Conservation (phyloP, 37 sponge, comb jelly and placozoan species). For the Cladorhizidae sp. region DNA sequence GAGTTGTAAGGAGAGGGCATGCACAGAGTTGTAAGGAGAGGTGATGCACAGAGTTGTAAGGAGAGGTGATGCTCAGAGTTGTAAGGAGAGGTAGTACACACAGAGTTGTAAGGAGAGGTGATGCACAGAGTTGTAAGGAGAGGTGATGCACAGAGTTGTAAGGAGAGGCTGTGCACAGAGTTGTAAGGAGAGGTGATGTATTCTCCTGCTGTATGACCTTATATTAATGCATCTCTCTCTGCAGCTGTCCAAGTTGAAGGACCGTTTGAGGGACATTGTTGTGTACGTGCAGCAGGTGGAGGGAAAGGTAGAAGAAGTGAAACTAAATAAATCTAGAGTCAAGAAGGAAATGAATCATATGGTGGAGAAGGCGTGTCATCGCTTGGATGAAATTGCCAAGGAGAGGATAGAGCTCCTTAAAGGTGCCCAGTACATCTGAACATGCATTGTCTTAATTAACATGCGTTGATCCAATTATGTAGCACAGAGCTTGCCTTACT, state of each 20-base stretch:
- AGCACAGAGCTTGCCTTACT: too few relatives aligned
- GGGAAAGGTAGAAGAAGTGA: conserved; percentile 47
- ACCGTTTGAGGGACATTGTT: conserved; percentile 37
- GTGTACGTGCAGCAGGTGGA: conserved; percentile 45
- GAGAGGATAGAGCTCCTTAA: conserved; percentile 23
- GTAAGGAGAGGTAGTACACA: too few relatives aligned
- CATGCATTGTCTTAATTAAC: too few relatives aligned
- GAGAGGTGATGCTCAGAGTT: too few relatives aligned
- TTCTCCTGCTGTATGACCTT: too few relatives aligned
- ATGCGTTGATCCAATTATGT: too few relatives aligned
- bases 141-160: neutral
- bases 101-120: too few relatives aligned
- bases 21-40: too few relatives aligned
- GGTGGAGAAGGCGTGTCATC: conserved; percentile 15
- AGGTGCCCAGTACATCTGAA: conserved; percentile 20
- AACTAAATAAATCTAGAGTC: conserved; percentile 7
- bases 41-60: too few relatives aligned
- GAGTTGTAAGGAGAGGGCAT: too few relatives aligned
- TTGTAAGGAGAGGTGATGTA: too few relatives aligned
- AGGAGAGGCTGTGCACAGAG: too few relatives aligned
- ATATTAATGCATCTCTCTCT: neutral
- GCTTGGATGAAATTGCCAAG: conserved; percentile 40
- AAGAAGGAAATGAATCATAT: conserved; percentile 26
- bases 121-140: conserved; percentile 50
- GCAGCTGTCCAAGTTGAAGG: conserved; percentile 41